A percentile compares a stretch with the other conserved stretches of the same genome.
Evolutionary conservation across 1,140 invertebrate genomes (phyloP).

Genomic region (Eulimnadia texana): DNA sequence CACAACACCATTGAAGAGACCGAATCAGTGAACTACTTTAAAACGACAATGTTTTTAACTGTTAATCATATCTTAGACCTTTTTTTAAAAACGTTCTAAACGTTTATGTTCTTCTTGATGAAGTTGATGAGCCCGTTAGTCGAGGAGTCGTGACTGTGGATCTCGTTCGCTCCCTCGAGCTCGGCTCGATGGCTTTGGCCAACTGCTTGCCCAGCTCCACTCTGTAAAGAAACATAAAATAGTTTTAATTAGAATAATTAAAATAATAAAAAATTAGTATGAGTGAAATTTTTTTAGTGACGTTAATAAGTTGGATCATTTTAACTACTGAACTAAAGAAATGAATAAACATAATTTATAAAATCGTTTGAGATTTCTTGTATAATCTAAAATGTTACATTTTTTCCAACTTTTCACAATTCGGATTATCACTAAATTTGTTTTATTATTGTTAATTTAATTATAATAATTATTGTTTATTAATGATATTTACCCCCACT

Average conservation of each 20-base stretch:
- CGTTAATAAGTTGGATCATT: no score
- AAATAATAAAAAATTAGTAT: conserved; percentile 15
- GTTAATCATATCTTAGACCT: background rate
- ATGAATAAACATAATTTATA: no score
- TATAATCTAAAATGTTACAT: background rate
- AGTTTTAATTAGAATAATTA: conserved; percentile 15
- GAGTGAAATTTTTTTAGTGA: background rate
- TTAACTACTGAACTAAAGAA: no score
- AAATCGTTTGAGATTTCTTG: background rate
- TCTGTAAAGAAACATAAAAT: conserved; percentile 32
- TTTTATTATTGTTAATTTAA: conserved; percentile 13
- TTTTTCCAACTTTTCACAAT: background rate
- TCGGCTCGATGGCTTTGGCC: conserved; percentile 94
- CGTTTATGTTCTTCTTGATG: conserved; percentile 44
- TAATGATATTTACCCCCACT: conserved; percentile 72
- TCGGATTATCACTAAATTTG: background rate
- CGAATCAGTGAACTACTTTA: no score
- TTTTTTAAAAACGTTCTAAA: background rate
- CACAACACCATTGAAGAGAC: no score
- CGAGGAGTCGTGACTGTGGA: conserved; percentile 62
- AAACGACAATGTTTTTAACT: background rate
- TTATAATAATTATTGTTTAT: conserved; percentile 11
- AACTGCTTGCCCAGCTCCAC: conserved; percentile 97
- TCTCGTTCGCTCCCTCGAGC: conserved; percentile 43
- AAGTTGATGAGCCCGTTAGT: conserved; percentile 94